Percentiles rank a stretch among this genome's conserved stretches.
Evolutionary conservation across 2,888 invertebrate genomes (phyloP).

Genomic region (Scelioninae gen. 2): DNA sequence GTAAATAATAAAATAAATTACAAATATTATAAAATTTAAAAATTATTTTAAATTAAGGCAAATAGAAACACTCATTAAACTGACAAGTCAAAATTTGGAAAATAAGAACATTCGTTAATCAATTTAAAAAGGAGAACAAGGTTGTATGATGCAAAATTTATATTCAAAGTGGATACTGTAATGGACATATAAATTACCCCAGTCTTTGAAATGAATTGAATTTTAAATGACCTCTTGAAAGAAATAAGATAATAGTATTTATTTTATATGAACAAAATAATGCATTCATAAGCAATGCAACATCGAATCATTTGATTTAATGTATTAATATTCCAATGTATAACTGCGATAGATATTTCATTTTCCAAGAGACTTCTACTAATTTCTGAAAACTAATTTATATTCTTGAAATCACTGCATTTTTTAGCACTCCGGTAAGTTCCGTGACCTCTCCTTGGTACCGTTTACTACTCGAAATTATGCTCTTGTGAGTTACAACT

Average conservation of each 20-base stretch:
- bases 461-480: constrained; percentile 12
- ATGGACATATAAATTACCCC: constrained; percentile 21
- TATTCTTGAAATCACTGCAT: constrained; percentile 9
- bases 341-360: background rate
- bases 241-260: background rate
- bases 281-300: background rate
- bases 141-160: constrained; percentile 41
- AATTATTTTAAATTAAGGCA: too few species aligned
- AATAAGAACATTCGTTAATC: constrained; percentile 28
- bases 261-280: constrained; percentile 13
- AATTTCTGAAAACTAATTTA: constrained; percentile 21
- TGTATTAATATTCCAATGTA: background rate
- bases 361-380: background rate
- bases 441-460: constrained; percentile 13
- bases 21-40: background rate
- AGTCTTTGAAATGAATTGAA: constrained; percentile 24
- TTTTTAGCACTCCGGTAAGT: constrained; percentile 23
- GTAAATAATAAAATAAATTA: background rate
- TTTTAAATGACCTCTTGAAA: constrained; percentile 22
- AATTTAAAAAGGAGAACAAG: constrained; percentile 34
- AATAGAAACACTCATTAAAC: background rate
- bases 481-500: constrained; percentile 32
- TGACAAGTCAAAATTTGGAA: constrained; percentile 4
- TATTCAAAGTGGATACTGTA: constrained; percentile 31
- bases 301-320: constrained; percentile 5